Conservation (phyloP, 2,113 vertebrate genomes). For the Grallaria varia region DNA sequence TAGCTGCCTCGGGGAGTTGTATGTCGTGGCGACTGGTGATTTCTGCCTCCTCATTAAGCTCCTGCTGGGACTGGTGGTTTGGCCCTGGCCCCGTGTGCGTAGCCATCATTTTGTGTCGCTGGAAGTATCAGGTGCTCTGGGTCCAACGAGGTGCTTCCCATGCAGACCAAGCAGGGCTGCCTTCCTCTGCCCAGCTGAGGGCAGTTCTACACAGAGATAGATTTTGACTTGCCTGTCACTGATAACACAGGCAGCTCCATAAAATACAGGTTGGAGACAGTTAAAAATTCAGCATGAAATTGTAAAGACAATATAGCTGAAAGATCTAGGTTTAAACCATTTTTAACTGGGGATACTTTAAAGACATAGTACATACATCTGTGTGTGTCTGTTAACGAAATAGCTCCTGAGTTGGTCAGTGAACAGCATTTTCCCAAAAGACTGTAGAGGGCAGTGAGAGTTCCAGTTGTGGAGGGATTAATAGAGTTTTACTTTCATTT, state of each 20-base stretch:
- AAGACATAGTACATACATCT: not conserved
- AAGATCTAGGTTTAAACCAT: not conserved
- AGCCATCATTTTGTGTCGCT: fast-evolving
- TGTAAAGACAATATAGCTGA: not conserved
- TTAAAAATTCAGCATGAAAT: not conserved
- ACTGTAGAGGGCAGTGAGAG: conserved; percentile 64
- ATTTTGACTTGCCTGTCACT: not conserved
- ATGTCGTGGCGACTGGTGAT: not conserved
- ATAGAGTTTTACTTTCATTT: not conserved
- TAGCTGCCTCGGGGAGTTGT: not conserved
- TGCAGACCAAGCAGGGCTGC: not conserved
- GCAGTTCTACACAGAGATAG: not conserved
- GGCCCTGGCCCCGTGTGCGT: not conserved
- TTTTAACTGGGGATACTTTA: not conserved
- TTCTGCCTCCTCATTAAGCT: not conserved
- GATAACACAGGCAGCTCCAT: not conserved
- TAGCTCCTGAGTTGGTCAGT: not conserved
- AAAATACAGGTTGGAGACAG: not conserved
- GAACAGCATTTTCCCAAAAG: not conserved
- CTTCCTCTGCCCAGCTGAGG: not conserved
- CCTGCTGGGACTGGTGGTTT: not conserved
- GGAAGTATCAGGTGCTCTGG: not conserved
- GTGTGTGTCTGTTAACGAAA: not conserved
- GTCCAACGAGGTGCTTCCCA: not conserved
- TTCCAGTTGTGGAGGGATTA: not conserved